Evolutionary conservation across 2,888 invertebrate species (phyloP).

Genomic region (Blera fallax): DNA sequence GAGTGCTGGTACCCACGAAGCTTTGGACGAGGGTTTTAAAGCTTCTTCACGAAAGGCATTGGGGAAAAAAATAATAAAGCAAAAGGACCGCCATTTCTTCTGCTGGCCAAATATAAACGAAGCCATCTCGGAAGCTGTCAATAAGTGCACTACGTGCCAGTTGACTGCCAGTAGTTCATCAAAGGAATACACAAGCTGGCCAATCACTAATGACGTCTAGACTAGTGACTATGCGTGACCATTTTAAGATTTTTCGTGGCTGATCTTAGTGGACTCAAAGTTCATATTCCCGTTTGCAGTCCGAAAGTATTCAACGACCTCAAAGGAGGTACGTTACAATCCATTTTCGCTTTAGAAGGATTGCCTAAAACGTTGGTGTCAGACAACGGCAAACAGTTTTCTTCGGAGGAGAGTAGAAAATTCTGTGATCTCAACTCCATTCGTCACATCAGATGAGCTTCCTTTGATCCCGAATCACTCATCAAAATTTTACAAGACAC

Average conservation of each 20-base stretch:
- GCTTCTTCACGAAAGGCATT: conserved; percentile 24
- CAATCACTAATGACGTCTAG: background rate
- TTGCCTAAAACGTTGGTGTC: conserved; percentile 70
- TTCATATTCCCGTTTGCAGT: conserved; percentile 15
- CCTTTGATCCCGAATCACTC: conserved; percentile 36
- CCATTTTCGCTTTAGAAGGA: conserved; percentile 73
- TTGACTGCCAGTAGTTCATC: background rate
- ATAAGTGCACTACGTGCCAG: conserved; percentile 14
- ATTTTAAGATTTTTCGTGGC: conserved; percentile 34
- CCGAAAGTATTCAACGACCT: conserved; percentile 20
- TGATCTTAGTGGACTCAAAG: background rate
- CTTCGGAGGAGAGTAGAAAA: conserved; percentile 66
- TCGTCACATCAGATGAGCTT: conserved; percentile 68
- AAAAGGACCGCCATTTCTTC: too few species aligned
- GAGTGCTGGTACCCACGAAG: background rate
- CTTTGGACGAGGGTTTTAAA: background rate
- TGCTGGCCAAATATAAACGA: too few species aligned
- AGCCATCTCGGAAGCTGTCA: background rate
- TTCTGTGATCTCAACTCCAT: conserved; percentile 73
- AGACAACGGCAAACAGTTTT: conserved; percentile 73
- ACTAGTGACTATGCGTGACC: conserved; percentile 17
- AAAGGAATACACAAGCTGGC: conserved; percentile 25
- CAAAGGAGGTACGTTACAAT: conserved; percentile 40
- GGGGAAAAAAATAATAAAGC: too few species aligned
- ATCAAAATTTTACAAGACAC: background rate